These are phyloP conservation scores for Euproctis similis DNA, from an alignment of 2,888 invertebrate species.

Conservation along the genomic window DNA sequence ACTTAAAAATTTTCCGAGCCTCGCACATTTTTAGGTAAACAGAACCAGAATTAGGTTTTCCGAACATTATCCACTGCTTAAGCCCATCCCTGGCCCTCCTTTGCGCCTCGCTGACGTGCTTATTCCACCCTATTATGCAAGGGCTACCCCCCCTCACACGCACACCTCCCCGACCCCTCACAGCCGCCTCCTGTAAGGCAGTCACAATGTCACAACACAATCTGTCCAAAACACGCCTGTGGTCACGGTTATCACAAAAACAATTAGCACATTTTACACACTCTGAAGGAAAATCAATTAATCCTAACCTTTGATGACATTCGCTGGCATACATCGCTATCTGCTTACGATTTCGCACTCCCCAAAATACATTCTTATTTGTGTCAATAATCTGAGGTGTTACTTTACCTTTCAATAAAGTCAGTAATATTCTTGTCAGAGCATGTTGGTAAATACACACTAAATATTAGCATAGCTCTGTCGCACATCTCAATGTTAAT, in stretches of 20 bases:
- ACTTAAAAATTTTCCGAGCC: not conserved
- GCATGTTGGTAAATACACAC: not conserved
- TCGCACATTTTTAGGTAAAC: not conserved
- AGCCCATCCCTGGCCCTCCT: not conserved
- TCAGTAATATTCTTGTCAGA: not conserved
- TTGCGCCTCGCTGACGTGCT: not conserved
- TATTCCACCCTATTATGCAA: not conserved
- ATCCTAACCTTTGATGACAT: not conserved
- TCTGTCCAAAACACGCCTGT: not conserved
- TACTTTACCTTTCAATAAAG: constrained; percentile 2
- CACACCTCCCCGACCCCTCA: not conserved
- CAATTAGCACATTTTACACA: not conserved
- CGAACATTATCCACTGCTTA: not conserved
- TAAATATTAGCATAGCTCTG: not conserved
- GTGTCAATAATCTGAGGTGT: not conserved
- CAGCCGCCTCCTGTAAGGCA: not conserved
- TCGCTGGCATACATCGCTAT: not conserved
- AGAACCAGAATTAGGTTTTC: not conserved
- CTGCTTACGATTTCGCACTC: not conserved
- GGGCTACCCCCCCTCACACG: not conserved
- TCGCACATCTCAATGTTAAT: constrained; percentile 1
- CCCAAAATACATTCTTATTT: not conserved
- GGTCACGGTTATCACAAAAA: not conserved
- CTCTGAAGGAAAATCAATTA: not conserved
- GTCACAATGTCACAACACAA: not conserved